Evolutionary conservation across 2,113 vertebrate genomes (phyloP).

Genomic region (Albula goreensis): DNA sequence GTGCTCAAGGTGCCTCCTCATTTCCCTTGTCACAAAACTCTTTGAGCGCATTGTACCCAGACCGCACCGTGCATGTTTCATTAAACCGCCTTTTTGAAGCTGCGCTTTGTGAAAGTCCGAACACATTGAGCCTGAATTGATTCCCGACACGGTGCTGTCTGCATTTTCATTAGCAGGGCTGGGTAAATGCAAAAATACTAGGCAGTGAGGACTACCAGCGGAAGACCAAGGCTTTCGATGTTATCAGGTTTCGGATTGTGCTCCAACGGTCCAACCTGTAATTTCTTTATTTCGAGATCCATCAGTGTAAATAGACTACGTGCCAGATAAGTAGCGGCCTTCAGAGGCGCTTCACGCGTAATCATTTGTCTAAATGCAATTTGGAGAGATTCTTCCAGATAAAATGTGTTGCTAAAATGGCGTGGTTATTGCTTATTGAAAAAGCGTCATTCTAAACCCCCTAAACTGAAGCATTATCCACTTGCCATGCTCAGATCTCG

Average conservation of each 20-base stretch:
- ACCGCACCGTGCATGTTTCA: not conserved
- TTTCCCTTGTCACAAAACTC: not conserved
- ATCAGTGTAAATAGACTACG: slow-evolving; percentile 4
- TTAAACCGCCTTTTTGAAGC: not conserved
- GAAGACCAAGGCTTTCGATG: not conserved
- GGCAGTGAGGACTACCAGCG: not conserved
- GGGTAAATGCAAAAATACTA: not conserved
- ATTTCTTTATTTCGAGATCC: slow-evolving; percentile 13
- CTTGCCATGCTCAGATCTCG: not conserved
- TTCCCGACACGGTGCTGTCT: not conserved
- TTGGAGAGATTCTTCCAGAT: slow-evolving; percentile 45
- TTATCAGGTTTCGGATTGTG: not conserved
- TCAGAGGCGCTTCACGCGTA: slow-evolving; percentile 26
- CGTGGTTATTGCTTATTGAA: slow-evolving; percentile 57
- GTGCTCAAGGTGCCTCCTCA: not conserved
- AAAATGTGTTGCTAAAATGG: slow-evolving; percentile 51
- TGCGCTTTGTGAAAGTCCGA: not conserved
- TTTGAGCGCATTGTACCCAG: not conserved
- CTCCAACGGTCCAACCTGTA: not conserved
- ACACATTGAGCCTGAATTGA: not conserved
- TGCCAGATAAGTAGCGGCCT: slow-evolving; percentile 27
- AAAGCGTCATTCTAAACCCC: slow-evolving; percentile 44
- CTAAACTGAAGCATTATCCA: slow-evolving; percentile 30
- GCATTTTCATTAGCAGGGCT: not conserved
- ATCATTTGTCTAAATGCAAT: slow-evolving; percentile 50